Percentiles rank a stretch among this genome's conserved stretches.
These are phyloP conservation scores for Trachurus trachurus DNA, from an alignment of 2,797 vertebrate genomes.

Conservation along the genomic window DNA sequence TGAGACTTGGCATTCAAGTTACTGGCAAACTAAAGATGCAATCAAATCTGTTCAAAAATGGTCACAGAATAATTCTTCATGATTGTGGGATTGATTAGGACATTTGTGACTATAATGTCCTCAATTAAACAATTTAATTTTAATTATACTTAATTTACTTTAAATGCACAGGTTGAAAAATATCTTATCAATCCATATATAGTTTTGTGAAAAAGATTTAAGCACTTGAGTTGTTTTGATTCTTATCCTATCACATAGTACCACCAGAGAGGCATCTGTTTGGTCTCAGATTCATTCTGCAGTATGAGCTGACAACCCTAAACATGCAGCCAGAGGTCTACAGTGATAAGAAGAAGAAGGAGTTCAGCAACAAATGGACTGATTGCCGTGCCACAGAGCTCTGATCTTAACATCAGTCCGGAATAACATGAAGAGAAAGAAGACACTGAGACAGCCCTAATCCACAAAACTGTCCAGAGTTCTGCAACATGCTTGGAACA, in stretches of 20 bases:
- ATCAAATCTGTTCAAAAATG: conserved; percentile 8
- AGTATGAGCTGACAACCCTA: not conserved
- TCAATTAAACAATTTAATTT: not conserved
- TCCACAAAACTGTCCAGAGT: not conserved
- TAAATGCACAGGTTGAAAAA: not conserved
- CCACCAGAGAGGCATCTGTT: not conserved
- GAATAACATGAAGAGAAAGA: not conserved
- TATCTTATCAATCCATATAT: not conserved
- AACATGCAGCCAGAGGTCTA: not conserved
- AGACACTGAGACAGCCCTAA: not conserved
- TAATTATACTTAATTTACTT: not conserved
- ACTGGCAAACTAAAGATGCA: not conserved
- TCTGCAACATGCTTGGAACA: not conserved
- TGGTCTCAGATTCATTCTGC: not conserved
- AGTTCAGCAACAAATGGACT: not conserved
- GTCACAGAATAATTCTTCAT: not conserved
- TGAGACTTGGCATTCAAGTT: not conserved
- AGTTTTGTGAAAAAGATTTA: not conserved
- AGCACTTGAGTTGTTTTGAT: not conserved
- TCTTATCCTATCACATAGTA: not conserved
- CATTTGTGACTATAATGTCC: not conserved
- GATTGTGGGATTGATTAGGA: not conserved
- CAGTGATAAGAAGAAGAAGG: not conserved
- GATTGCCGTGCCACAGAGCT: not conserved
- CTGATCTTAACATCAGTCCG: not conserved